Evolutionary conservation across 1,140 invertebrate genomes (phyloP), one percentile per base, ranked within the genome.

Genomic region (Stegodyphus mimosarum): DNA sequence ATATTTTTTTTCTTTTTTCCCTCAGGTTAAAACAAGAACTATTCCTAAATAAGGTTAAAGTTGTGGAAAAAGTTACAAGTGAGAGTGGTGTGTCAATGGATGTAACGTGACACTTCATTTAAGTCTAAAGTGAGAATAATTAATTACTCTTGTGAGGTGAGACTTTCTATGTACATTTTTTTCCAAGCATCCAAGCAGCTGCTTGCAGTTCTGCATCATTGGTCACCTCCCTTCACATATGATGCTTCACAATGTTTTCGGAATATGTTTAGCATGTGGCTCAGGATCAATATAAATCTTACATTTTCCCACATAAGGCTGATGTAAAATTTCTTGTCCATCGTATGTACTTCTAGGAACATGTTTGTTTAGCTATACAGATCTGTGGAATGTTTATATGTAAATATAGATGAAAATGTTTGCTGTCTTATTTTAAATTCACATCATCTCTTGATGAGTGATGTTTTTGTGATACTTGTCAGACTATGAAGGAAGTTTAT

Each of bases 231-330:
- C 72, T 75, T 75, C 73, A 69, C 81, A 67, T 67, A 48, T 15
- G 81, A 84, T 84, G 81, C 81, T 84, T 84, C 81, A 84, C 81
- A 84, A 84, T 84, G 81, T 69, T 67, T 75, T 84, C 63, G 48
- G 79, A 64, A 64, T 67, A 50, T 73, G 71, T 80, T 71, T 72
- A 81, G 79, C 17, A 66, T 52, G 71, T 49, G 64, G 64, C 79
- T 81, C 79, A 81, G 79, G 79, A 81, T 81, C 63, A 51, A 15
- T 67, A 67, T 67, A 67, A 67, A 7, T 18, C 7, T n/a, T 67
- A 7, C 64, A 60, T 60, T 15, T 15, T 10, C 9, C 15, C 55
- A 60, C 9, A n/a, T 18, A 18, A 67, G 64, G 11, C 7, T n/a
- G 7, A 18, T 17, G 64, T 67, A 7, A 53, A 73, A 73, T 51